Percentiles rank a stretch among this genome's conserved stretches.
These are phyloP conservation scores for Dolomedes plantarius DNA, from an alignment of 2,888 invertebrate species.

Conservation along the genomic window DNA sequence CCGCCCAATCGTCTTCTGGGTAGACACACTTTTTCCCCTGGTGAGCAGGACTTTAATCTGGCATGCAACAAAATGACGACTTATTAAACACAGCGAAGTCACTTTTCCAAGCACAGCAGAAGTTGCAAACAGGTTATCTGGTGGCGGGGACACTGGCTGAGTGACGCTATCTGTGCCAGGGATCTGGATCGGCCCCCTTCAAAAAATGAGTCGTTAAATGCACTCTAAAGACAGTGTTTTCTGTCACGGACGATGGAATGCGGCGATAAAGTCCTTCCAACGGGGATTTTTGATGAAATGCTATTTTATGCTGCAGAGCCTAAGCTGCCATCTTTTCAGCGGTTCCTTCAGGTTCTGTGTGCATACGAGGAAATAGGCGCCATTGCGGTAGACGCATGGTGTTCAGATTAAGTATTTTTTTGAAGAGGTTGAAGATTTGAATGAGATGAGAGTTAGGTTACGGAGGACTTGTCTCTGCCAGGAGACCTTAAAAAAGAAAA, in stretches of 20 bases:
- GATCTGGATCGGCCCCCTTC: conserved; percentile 26
- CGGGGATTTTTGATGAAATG: conserved; percentile 48
- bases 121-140: conserved; percentile 3
- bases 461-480: too few relatives aligned
- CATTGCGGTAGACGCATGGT: neutral
- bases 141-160: conserved; percentile 24
- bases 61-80: conserved; percentile 38
- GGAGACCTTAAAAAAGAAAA: too few relatives aligned
- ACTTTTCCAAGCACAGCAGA: neutral
- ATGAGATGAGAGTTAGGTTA: too few relatives aligned
- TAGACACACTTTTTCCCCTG: neutral
- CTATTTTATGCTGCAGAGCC: conserved; percentile 27
- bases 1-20: too few relatives aligned
- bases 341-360: neutral
- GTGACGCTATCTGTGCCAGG: conserved; percentile 49
- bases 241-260: conserved; percentile 67
- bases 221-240: conserved; percentile 61
- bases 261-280: conserved; percentile 33
- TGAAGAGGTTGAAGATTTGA: neutral
- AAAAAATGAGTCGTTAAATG: conserved; percentile 64
- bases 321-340: conserved; percentile 1
- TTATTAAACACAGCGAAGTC: conserved; percentile 40
- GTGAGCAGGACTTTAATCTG: neutral
- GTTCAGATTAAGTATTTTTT: too few relatives aligned
- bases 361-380: neutral